A percentile compares a stretch with the other conserved stretches of the same genome.
These are phyloP conservation scores for Ormyrus thymus DNA, from an alignment of 2,888 invertebrate genomes.

Conservation along the genomic window DNA sequence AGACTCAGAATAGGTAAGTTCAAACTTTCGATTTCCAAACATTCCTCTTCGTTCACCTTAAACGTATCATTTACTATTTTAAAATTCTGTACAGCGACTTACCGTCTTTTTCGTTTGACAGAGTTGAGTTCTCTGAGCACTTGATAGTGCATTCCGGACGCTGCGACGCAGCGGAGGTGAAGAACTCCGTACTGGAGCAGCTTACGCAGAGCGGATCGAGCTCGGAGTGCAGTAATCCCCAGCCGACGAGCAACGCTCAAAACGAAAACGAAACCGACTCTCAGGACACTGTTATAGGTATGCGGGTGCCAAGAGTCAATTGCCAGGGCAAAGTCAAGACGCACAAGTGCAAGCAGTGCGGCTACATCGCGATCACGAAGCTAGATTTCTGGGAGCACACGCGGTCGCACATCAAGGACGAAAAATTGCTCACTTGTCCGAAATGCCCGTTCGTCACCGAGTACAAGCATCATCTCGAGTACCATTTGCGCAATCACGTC, in stretches of 20 bases:
- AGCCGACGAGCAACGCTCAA: slow-evolving; percentile 52
- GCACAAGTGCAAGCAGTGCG: slow-evolving; percentile 95
- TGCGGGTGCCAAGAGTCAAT: slow-evolving; percentile 75
- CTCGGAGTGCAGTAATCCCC: slow-evolving; percentile 50
- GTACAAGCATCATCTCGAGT: slow-evolving; percentile 98
- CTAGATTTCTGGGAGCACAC: slow-evolving; percentile 95
- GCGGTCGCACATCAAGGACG: slow-evolving; percentile 92
- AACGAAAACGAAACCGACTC: slow-evolving; percentile 62
- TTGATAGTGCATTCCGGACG: slow-evolving; percentile 74
- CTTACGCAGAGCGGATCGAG: slow-evolving; percentile 59
- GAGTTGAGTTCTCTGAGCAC: slow-evolving; percentile 76
- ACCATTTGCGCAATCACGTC: slow-evolving; percentile 95
- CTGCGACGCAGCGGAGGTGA: slow-evolving; percentile 75
- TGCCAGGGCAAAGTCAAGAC: slow-evolving; percentile 86
- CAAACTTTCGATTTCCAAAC: neutral
- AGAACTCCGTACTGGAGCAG: slow-evolving; percentile 77
- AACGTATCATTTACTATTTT: slow-evolving; percentile 5
- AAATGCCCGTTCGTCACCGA: slow-evolving; percentile 98
- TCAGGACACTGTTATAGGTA: slow-evolving; percentile 76
- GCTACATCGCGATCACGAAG: slow-evolving; percentile 89
- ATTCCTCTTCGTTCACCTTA: neutral
- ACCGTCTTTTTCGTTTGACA: slow-evolving; percentile 50
- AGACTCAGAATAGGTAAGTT: slow-evolving; percentile 72
- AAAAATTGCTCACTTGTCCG: slow-evolving; percentile 92
- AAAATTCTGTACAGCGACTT: too few relatives aligned